Percentiles rank a stretch among this genome's conserved stretches.
These are phyloP conservation scores for Drosophila truncata DNA, from an alignment of 1,140 invertebrate species.

Conservation along the genomic window DNA sequence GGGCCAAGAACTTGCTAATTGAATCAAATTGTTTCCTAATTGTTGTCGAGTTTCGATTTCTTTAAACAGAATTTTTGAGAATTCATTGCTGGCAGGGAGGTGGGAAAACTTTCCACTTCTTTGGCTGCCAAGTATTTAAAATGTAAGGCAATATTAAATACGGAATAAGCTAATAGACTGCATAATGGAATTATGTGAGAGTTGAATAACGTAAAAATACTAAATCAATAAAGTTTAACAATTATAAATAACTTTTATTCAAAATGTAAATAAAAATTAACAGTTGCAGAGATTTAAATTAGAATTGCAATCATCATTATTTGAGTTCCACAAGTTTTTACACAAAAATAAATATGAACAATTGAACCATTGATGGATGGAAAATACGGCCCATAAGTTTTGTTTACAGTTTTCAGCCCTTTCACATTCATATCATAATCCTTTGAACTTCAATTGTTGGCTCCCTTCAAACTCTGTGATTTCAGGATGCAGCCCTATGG, in stretches of 20 bases:
- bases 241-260: background rate
- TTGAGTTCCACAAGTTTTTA: no score
- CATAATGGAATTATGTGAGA: background rate
- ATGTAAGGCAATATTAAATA: background rate
- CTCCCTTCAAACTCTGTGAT: background rate
- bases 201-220: background rate
- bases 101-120: constrained; percentile 27
- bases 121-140: background rate
- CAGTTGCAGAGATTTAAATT: background rate
- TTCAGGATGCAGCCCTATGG: constrained; percentile 12
- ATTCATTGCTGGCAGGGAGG: background rate
- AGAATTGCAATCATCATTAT: background rate
- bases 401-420: background rate
- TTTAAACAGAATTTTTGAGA: constrained; percentile 27
- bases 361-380: background rate
- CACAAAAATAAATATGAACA: background rate
- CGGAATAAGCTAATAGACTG: background rate
- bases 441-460: constrained; percentile 8
- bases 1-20: constrained; percentile 66
- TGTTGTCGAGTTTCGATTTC: constrained; percentile 65
- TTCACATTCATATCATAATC: background rate
- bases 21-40: constrained; percentile 55
- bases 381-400: background rate
- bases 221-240: background rate
- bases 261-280: background rate